phyloP scores from a whole-genome alignment of 2,113 vertebrate species.

The Takifugu flavidus region DNA sequence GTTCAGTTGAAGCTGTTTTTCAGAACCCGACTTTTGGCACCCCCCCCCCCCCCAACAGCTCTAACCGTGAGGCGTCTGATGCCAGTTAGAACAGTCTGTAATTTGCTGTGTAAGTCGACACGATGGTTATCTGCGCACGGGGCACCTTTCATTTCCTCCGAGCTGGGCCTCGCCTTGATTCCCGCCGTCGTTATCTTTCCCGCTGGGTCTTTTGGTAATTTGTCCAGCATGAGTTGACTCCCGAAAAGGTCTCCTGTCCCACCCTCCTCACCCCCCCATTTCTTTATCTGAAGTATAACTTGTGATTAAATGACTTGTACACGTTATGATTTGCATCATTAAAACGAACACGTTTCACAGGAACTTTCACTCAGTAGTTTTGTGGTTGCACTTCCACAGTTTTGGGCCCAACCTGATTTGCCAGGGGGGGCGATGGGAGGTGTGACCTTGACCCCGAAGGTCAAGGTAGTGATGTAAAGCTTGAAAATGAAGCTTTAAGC shows the following conservation, averaged over 20 bases:
- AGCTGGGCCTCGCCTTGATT: slow-evolving; percentile 46
- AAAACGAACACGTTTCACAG: not conserved
- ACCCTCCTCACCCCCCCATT: slow-evolving; percentile 38
- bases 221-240: slow-evolving; percentile 53
- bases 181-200: slow-evolving; percentile 46
- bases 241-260: slow-evolving; percentile 51
- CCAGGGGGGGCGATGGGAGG: slow-evolving; percentile 41
- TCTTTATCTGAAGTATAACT: slow-evolving; percentile 38
- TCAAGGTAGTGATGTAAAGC: too few species aligned
- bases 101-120: slow-evolving; percentile 68
- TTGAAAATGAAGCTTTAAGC: slow-evolving; percentile 13
- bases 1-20: slow-evolving; percentile 73
- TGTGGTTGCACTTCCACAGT: not conserved
- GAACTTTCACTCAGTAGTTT: not conserved
- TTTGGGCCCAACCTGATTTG: slow-evolving; percentile 34
- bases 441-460: slow-evolving; percentile 42
- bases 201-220: slow-evolving; percentile 54
- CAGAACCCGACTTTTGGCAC: slow-evolving; percentile 53
- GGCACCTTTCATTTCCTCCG: slow-evolving; percentile 68
- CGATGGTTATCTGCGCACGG: slow-evolving; percentile 57
- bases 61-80: slow-evolving; percentile 22
- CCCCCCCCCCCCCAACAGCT: slow-evolving; percentile 60
- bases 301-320: slow-evolving; percentile 44
- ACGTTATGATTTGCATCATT: slow-evolving; percentile 1
- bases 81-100: slow-evolving; percentile 70